Conservation (phyloP, 2,797 vertebrate species). For the Hypotaenidia philippensis region DNA sequence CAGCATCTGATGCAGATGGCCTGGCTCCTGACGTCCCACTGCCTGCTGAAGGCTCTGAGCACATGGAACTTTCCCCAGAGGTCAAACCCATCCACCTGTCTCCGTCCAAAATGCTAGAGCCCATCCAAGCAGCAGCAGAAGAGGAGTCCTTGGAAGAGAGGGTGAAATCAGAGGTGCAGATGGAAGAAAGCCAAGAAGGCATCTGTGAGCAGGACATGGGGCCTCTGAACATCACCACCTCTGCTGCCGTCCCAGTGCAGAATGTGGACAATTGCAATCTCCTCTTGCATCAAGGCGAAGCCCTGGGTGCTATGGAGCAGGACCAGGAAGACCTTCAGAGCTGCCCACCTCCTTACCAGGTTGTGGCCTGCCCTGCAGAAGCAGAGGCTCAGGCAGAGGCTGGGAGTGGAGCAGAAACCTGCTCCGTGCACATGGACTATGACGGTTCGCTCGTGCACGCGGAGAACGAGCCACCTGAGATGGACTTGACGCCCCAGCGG, state of each 20-base stretch:
- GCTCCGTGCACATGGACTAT: conserved; percentile 60
- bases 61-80: conserved; percentile 81
- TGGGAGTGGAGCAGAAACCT: conserved; percentile 52
- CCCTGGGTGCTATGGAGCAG: conserved; percentile 52
- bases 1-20: conserved; percentile 84
- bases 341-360: conserved; percentile 77
- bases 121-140: conserved; percentile 66
- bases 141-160: conserved; percentile 78
- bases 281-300: conserved; percentile 69
- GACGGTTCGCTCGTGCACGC: conserved; percentile 14
- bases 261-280: conserved; percentile 53
- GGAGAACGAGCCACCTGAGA: not conserved
- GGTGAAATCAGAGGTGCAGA: conserved; percentile 85
- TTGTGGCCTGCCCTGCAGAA: conserved; percentile 69
- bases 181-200: conserved; percentile 77
- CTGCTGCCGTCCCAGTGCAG: conserved; percentile 28
- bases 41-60: conserved; percentile 80
- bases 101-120: conserved; percentile 81
- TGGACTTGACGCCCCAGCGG: conserved; percentile 62
- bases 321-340: conserved; percentile 75
- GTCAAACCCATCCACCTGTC: conserved; percentile 86
- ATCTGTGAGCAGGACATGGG: conserved; percentile 72
- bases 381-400: conserved; percentile 73
- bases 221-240: conserved; percentile 67
- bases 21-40: conserved; percentile 82